Conservation (phyloP, 2,797 vertebrate species). For the Orientallactaga sibirica region DNA sequence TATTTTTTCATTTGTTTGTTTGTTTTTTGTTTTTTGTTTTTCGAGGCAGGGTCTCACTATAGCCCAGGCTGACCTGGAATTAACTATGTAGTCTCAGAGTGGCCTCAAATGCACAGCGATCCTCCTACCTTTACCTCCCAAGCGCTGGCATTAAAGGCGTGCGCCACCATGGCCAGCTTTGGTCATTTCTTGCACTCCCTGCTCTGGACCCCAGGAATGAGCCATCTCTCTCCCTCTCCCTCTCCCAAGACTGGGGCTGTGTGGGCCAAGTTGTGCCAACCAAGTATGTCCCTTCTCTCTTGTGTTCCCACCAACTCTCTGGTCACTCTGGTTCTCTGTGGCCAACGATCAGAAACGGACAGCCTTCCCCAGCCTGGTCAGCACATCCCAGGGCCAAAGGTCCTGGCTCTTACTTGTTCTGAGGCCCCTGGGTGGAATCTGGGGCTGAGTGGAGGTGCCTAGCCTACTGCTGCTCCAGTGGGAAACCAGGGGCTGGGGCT, state of each 20-base stretch:
- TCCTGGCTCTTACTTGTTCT: neutral
- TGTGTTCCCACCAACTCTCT: neutral
- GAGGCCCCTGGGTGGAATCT: neutral
- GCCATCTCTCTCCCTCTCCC: neutral
- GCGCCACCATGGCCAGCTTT: no score
- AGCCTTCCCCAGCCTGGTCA: neutral
- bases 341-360: conserved; percentile 45
- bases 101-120: no score
- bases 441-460: neutral
- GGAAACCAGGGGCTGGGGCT: neutral
- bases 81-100: no score
- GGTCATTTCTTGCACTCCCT: neutral
- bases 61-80: no score
- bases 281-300: neutral
- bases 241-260: neutral
- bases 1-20: no score
- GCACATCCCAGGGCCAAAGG: neutral
- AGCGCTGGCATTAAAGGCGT: no score
- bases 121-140: no score
- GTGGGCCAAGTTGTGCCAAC: neutral
- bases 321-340: neutral
- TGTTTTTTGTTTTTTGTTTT: no score
- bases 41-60: no score
- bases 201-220: neutral
- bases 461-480: neutral